A percentile compares a stretch with the other conserved stretches of the same genome.
phyloP scores from a whole-genome alignment of 1,140 invertebrate genomes.

The Halesus radiatus region DNA sequence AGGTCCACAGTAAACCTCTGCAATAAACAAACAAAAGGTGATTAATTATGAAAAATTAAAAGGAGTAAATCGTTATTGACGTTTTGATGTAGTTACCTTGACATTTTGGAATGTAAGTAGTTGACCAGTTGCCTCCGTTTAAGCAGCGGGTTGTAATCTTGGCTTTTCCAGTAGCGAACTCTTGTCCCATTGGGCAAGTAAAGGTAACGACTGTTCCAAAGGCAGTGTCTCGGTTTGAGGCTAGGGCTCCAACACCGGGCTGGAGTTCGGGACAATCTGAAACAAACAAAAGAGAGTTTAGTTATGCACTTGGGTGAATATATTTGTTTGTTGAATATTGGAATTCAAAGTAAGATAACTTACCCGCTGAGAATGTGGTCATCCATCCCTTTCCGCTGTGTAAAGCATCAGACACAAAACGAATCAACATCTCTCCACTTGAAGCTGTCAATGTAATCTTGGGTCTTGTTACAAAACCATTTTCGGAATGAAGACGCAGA shows the following conservation, averaged over 20 bases:
- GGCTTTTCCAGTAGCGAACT: conserved; percentile 91
- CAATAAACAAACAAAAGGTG: conserved; percentile 40
- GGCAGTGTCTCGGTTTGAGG: conserved; percentile 91
- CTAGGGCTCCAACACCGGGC: conserved; percentile 88
- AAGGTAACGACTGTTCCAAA: conserved; percentile 93
- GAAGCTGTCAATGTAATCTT: conserved; percentile 92
- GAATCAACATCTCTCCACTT: conserved; percentile 90
- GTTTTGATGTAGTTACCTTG: conserved; percentile 75
- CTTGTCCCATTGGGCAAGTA: conserved; percentile 93
- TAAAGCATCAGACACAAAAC: conserved; percentile 90
- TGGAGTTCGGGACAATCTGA: conserved; percentile 89
- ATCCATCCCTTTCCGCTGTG: conserved; percentile 88
- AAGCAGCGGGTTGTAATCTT: conserved; percentile 88
- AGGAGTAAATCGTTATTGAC: neutral
- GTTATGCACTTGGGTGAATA: neutral
- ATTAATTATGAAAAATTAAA: neutral
- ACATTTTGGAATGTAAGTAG: conserved; percentile 93
- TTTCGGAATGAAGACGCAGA: conserved; percentile 87
- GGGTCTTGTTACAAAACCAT: conserved; percentile 89
- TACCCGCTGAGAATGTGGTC: conserved; percentile 92
- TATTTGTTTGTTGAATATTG: neutral
- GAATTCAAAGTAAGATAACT: conserved; percentile 29
- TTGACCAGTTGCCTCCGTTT: conserved; percentile 93
- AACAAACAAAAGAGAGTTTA: conserved; percentile 59
- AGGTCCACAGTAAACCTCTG: conserved; percentile 96